Percentiles rank a stretch among this genome's conserved stretches.
phyloP scores from a whole-genome alignment of 2,113 vertebrate genomes.

The Misgurnus mizolepis region DNA sequence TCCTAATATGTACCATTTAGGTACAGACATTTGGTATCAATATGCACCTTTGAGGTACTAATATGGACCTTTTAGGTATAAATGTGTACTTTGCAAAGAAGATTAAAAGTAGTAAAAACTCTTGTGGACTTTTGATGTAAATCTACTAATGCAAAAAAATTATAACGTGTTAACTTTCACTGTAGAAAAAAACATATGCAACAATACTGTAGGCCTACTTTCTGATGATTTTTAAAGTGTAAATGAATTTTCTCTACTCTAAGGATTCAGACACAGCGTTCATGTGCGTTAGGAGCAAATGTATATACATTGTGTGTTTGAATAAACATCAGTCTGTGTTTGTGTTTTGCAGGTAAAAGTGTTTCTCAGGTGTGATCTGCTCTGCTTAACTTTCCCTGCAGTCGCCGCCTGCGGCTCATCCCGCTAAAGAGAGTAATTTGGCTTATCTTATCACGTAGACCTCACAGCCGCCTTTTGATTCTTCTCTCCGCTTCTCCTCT shows the following conservation, averaged over 20 bases:
- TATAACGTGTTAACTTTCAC: too few species aligned
- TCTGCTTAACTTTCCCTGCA: slow-evolving; percentile 32
- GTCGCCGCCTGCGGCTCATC: slow-evolving; percentile 69
- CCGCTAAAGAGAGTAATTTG: slow-evolving; percentile 82
- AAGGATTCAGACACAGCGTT: background rate
- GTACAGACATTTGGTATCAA: too few species aligned
- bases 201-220: too few species aligned
- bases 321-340: slow-evolving; percentile 23
- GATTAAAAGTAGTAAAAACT: too few species aligned
- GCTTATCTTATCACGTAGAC: slow-evolving; percentile 80
- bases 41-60: too few species aligned
- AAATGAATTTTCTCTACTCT: background rate
- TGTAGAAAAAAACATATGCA: too few species aligned
- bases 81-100: too few species aligned
- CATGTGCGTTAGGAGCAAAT: background rate
- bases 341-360: slow-evolving; percentile 20
- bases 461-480: slow-evolving; percentile 77
- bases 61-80: too few species aligned
- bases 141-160: too few species aligned
- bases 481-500: slow-evolving; percentile 70
- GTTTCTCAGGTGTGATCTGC: slow-evolving; percentile 53
- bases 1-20: too few species aligned
- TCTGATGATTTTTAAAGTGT: too few species aligned
- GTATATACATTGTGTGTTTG: background rate
- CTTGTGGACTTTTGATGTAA: too few species aligned